Percentiles rank a stretch among this genome's conserved stretches.
These are phyloP conservation scores for Champsocephalus esox DNA, from an alignment of 2,797 vertebrate species.

Conservation along the genomic window DNA sequence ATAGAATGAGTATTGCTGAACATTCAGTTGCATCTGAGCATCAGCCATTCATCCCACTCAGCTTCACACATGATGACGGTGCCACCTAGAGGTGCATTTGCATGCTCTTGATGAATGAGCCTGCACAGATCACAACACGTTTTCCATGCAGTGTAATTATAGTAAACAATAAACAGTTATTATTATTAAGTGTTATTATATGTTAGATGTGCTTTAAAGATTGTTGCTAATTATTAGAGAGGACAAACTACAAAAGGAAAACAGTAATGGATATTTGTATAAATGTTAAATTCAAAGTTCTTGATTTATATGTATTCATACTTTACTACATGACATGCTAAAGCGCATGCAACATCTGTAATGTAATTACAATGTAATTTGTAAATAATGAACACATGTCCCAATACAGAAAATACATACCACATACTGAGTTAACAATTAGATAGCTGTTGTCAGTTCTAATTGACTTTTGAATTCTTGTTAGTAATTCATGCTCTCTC, in stretches of 20 bases:
- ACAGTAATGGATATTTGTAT: background rate
- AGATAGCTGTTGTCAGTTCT: conserved; percentile 1
- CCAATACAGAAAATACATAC: background rate
- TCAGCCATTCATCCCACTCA: conserved; percentile 15
- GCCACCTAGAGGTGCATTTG: conserved; percentile 80
- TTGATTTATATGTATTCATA: background rate
- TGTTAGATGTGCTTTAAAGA: background rate
- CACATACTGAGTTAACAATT: conserved; percentile 17
- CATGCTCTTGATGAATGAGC: conserved; percentile 57
- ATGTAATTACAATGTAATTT: background rate
- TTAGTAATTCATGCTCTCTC: conserved; percentile 11
- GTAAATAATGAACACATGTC: background rate
- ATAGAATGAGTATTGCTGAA: conserved; percentile 25
- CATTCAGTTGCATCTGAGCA: conserved; percentile 17
- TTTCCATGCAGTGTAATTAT: background rate
- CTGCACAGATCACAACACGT: conserved; percentile 7
- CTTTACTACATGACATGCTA: background rate
- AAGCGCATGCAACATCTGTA: background rate
- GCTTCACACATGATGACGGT: conserved; percentile 71
- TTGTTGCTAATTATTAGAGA: background rate
- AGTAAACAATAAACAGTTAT: background rate
- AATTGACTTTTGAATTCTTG: conserved; percentile 25
- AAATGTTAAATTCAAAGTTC: background rate
- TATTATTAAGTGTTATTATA: background rate
- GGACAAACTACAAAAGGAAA: background rate